Conservation (phyloP, 1,140 invertebrate genomes). For the Dolichoris vasculosae region DNA sequence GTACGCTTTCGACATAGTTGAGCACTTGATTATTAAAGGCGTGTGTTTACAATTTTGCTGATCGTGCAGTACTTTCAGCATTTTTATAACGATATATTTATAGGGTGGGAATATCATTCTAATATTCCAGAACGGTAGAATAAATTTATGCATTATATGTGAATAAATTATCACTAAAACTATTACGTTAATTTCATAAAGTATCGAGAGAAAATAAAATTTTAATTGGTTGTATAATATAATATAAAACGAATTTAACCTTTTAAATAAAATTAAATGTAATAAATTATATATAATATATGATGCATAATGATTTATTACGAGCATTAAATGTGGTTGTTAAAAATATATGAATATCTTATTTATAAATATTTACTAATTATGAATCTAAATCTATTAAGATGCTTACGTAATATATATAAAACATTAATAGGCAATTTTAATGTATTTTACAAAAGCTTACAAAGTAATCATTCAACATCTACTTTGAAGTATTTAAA, state of each 20-base stretch:
- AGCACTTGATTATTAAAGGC: conserved; percentile 40
- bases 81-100: conserved; percentile 39
- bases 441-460: neutral
- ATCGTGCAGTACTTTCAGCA: conserved; percentile 12
- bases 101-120: conserved; percentile 33
- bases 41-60: conserved; percentile 23
- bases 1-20: conserved; percentile 15
- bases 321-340: neutral
- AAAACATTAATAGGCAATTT: neutral
- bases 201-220: neutral
- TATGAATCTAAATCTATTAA: neutral
- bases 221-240: neutral
- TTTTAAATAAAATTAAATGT: neutral
- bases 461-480: neutral
- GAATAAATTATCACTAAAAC: neutral
- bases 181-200: neutral
- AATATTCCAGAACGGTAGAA: neutral
- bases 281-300: neutral
- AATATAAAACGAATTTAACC: no score
- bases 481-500: neutral
- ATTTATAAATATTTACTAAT: neutral
- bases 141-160: neutral
- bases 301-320: neutral
- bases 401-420: neutral
- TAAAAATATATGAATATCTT: neutral